These are phyloP conservation scores for Chrysoperla carnea DNA, from an alignment of 1,140 invertebrate species.

Conservation along the genomic window DNA sequence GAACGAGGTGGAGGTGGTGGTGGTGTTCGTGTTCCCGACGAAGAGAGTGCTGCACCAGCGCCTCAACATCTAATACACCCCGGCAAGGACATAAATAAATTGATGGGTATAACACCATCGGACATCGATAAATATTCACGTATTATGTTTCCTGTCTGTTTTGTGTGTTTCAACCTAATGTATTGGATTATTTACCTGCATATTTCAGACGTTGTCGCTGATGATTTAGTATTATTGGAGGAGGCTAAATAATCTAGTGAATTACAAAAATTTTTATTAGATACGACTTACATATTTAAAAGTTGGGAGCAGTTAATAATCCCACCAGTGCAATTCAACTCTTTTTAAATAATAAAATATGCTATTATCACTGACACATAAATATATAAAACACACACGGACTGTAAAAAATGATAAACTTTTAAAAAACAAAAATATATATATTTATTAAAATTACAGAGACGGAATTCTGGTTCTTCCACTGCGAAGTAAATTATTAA, in stretches of 20 bases:
- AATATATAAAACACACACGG: slow-evolving; percentile 1
- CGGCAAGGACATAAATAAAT: slow-evolving; percentile 62
- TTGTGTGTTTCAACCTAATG: slow-evolving; percentile 95
- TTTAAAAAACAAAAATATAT: not conserved
- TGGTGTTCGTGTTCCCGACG: slow-evolving; percentile 29
- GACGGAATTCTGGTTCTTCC: not conserved
- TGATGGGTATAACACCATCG: slow-evolving; percentile 79
- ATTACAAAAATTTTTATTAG: not conserved
- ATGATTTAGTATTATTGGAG: slow-evolving; percentile 73
- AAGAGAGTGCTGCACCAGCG: slow-evolving; percentile 44
- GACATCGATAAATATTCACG: slow-evolving; percentile 95
- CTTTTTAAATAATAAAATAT: no score
- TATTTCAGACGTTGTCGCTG: slow-evolving; percentile 85
- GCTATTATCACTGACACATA: slow-evolving; percentile 1
- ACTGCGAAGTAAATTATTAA: not conserved
- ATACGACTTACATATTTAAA: no score
- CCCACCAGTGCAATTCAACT: no score
- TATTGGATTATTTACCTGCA: slow-evolving; percentile 96
- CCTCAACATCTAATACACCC: slow-evolving; percentile 52
- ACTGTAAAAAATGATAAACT: not conserved
- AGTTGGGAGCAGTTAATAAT: no score
- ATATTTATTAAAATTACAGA: not conserved
- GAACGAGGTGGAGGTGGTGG: slow-evolving; percentile 15
- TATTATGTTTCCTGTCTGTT: slow-evolving; percentile 91
- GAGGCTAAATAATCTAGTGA: slow-evolving; percentile 47